Percentiles rank a stretch among this genome's conserved stretches.
Evolutionary conservation across 2,888 invertebrate species (phyloP).

Genomic region (Uloborus plumipes): DNA sequence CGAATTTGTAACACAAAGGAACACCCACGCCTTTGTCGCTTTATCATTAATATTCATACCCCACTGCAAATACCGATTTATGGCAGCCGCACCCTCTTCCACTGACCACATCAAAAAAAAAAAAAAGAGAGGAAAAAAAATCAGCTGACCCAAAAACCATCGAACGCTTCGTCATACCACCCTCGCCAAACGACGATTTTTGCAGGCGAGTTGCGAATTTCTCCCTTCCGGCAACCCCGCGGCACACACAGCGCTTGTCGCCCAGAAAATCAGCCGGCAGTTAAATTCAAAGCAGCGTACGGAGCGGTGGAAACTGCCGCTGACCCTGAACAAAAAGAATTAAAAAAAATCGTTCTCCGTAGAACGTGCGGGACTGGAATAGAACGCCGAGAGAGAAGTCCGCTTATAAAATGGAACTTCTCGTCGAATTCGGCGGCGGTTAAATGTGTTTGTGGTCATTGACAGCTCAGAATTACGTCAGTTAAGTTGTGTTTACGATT

Average conservation of each 20-base stretch:
- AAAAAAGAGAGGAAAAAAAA: too few relatives aligned
- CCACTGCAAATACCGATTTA: too few relatives aligned
- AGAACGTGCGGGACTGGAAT: not conserved
- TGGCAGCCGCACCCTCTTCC: too few relatives aligned
- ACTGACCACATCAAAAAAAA: too few relatives aligned
- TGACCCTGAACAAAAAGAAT: not conserved
- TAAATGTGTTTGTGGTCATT: not conserved
- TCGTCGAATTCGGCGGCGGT: not conserved
- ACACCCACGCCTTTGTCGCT: too few relatives aligned
- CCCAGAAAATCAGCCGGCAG: slow-evolving; percentile 44
- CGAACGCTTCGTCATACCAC: too few relatives aligned
- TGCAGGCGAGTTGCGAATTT: too few relatives aligned
- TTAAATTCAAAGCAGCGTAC: slow-evolving; percentile 27
- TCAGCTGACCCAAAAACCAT: too few relatives aligned
- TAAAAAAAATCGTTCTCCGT: not conserved
- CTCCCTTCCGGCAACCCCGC: slow-evolving; percentile 29
- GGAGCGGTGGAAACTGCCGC: not conserved
- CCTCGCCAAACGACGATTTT: too few relatives aligned
- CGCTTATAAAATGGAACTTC: slow-evolving; percentile 13
- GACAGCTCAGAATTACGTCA: not conserved
- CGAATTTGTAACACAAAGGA: too few relatives aligned
- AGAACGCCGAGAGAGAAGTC: slow-evolving; percentile 3
- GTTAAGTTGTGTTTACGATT: slow-evolving; percentile 2
- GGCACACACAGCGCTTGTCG: slow-evolving; percentile 25
- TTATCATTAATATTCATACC: too few relatives aligned